These are phyloP conservation scores for Hesperia comma DNA, from an alignment of 2,888 invertebrate genomes.

Conservation along the genomic window DNA sequence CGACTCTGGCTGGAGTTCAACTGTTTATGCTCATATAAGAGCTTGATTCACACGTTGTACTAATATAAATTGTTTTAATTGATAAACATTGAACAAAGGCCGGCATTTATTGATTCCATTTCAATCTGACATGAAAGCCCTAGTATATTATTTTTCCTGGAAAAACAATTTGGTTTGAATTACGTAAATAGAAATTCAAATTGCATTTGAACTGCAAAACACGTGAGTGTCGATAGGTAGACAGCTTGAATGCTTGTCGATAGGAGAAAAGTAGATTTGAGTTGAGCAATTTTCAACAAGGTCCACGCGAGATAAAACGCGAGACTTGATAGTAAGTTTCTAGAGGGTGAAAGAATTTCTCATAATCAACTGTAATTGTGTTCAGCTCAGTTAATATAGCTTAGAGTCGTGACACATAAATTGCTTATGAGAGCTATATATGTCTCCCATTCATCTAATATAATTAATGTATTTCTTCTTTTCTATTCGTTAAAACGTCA, in stretches of 20 bases:
- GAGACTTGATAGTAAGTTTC: too few species aligned
- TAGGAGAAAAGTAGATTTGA: neutral
- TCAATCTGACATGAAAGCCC: neutral
- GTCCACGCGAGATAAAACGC: too few species aligned
- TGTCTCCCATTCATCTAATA: too few species aligned
- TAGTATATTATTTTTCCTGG: neutral
- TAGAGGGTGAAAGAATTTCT: too few species aligned
- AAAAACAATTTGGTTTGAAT: neutral
- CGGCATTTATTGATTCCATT: neutral
- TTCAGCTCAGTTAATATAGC: too few species aligned
- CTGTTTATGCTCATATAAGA: neutral
- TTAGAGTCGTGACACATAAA: too few species aligned
- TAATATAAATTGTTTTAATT: neutral
- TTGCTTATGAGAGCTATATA: too few species aligned
- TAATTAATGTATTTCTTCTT: too few species aligned
- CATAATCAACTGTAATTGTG: too few species aligned
- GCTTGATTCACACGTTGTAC: neutral
- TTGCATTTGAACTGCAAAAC: neutral
- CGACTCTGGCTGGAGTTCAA: conserved; percentile 4
- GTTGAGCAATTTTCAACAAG: too few species aligned
- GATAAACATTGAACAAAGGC: neutral
- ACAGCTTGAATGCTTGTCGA: neutral
- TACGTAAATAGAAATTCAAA: neutral
- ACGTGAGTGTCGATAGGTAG: neutral
- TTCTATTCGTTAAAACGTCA: too few species aligned